A percentile compares a stretch with the other conserved stretches of the same genome.
Evolutionary conservation across 1,140 invertebrate species (phyloP).

Genomic region (Chrysomallon squamiferum): DNA sequence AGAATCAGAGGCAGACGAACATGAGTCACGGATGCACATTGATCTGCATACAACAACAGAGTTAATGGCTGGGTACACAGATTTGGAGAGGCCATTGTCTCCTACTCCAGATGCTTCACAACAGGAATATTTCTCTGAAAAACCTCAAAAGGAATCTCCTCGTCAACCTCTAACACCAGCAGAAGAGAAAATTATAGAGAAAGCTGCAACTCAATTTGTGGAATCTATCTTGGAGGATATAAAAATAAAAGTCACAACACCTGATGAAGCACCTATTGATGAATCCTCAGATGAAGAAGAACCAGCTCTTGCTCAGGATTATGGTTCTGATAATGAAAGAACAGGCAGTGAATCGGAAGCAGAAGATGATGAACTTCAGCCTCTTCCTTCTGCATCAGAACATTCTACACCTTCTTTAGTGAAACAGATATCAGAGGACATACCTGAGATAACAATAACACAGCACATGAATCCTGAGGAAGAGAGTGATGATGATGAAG

Average conservation of each 20-base stretch:
- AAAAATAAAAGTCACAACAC: constrained; percentile 15
- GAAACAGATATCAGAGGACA: constrained; percentile 65
- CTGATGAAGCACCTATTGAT: not conserved
- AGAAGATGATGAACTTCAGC: constrained; percentile 12
- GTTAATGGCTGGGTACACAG: constrained; percentile 16
- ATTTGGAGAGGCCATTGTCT: constrained; percentile 58
- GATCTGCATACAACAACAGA: not conserved
- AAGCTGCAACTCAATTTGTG: constrained; percentile 51
- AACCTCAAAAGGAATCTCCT: constrained; percentile 5
- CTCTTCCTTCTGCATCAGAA: constrained; percentile 3
- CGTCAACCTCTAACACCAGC: not conserved
- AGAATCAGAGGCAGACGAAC: constrained; percentile 6
- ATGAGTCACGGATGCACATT: not conserved
- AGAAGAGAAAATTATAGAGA: constrained; percentile 33
- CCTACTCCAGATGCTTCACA: constrained; percentile 56
- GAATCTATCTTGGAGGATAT: constrained; percentile 53
- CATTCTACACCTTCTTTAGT: constrained; percentile 25
- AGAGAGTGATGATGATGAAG: constrained; percentile 52
- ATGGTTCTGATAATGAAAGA: constrained; percentile 19
- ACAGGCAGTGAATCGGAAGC: constrained; percentile 10
- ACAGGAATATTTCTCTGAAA: constrained; percentile 44
- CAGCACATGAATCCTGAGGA: constrained; percentile 71
- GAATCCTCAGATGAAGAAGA: constrained; percentile 19
- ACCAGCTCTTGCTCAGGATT: constrained; percentile 16
- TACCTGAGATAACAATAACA: constrained; percentile 76